These are phyloP conservation scores for Gari tellinella DNA, from an alignment of 2,888 invertebrate genomes.

Conservation along the genomic window DNA sequence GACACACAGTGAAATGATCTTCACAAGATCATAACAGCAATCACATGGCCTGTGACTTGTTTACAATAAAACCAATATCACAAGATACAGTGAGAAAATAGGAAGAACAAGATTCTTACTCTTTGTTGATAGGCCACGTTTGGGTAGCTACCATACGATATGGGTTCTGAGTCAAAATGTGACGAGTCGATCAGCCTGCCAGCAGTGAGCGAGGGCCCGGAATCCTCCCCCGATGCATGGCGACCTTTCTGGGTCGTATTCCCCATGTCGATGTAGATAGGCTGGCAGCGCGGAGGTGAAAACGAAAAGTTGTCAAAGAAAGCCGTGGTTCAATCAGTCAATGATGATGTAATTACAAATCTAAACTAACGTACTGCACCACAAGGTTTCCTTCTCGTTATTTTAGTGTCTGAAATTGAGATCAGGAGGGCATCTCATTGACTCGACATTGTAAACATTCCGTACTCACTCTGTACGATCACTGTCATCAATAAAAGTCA, in stretches of 20 bases:
- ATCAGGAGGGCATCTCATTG: too few species aligned
- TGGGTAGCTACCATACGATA: neutral
- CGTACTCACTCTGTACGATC: too few species aligned
- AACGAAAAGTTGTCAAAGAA: constrained; percentile 60
- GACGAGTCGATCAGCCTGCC: constrained; percentile 30
- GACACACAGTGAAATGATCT: too few species aligned
- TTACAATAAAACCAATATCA: neutral
- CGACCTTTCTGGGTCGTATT: constrained; percentile 68
- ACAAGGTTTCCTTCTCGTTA: too few species aligned
- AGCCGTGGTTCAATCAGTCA: constrained; percentile 39
- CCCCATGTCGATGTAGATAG: constrained; percentile 65
- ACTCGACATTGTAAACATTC: too few species aligned
- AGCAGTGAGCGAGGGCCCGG: constrained; percentile 74
- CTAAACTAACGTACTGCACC: too few species aligned
- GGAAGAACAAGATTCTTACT: constrained; percentile 12
- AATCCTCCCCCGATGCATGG: constrained; percentile 77
- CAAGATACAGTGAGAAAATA: neutral
- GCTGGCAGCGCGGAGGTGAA: constrained; percentile 58
- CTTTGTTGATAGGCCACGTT: constrained; percentile 24
- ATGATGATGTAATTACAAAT: too few species aligned
- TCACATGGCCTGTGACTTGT: neutral
- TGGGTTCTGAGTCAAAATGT: constrained; percentile 7
- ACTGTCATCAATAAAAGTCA: too few species aligned
- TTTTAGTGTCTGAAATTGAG: too few species aligned
- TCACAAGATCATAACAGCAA: neutral